Evolutionary conservation across 2,113 vertebrate genomes (phyloP).

Genomic region (Callocephalon fimbriatum): DNA sequence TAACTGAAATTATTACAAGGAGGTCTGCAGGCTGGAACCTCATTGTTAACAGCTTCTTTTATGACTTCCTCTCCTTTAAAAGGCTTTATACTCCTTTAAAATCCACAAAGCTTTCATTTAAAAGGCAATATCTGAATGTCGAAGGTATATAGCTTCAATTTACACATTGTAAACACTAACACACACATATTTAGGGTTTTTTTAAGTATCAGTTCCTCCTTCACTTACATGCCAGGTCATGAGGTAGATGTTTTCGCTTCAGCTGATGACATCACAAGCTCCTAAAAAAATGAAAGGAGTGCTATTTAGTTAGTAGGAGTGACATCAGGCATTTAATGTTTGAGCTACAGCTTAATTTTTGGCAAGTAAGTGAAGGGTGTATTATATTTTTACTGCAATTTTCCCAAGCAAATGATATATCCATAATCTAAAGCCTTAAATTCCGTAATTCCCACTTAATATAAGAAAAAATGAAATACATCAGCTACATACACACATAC

Average conservation of each 20-base stretch:
- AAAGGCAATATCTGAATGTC: not conserved
- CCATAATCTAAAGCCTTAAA: not conserved
- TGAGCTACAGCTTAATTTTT: not conserved
- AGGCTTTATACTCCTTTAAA: constrained; percentile 34
- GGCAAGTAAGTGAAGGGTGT: constrained; percentile 62
- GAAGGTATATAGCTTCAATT: constrained; percentile 1
- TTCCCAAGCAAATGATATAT: not conserved
- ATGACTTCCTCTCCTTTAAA: constrained; percentile 27
- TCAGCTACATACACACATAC: not conserved
- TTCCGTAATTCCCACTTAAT: not conserved
- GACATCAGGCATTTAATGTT: constrained; percentile 3
- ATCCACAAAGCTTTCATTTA: constrained; percentile 21
- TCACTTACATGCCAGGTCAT: constrained; percentile 70
- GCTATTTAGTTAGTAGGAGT: constrained; percentile 55
- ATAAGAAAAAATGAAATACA: not conserved
- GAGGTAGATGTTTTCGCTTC: constrained; percentile 62
- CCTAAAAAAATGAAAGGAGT: constrained; percentile 70
- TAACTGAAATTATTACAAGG: not conserved
- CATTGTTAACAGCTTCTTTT: constrained; percentile 39
- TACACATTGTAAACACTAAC: constrained; percentile 45
- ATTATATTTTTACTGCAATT: not conserved
- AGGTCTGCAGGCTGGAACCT: not conserved
- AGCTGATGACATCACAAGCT: constrained; percentile 69
- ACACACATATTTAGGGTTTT: not conserved
- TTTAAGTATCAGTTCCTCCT: constrained; percentile 7